Evolutionary conservation across 53 echinoderm and acorn worm species (phyloP).

Genomic region (Temnopleurus reevesii): DNA sequence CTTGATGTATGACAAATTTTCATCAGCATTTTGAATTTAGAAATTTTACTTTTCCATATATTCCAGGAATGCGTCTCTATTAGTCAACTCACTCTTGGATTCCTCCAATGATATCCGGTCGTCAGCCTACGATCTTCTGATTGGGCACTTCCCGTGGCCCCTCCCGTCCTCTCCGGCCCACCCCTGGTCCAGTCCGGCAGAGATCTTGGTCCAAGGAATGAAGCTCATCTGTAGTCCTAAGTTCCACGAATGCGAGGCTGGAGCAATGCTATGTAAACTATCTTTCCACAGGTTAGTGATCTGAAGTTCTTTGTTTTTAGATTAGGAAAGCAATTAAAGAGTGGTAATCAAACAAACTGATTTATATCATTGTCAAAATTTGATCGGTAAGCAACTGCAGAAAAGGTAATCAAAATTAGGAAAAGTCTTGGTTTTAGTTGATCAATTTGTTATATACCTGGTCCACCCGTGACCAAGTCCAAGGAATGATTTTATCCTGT

Average conservation of each 20-base stretch:
- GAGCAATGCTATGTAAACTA: constrained; percentile 83
- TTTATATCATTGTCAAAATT: too few species aligned
- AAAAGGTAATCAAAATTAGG: too few species aligned
- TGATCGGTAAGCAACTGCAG: too few species aligned
- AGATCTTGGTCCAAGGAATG: constrained; percentile 77
- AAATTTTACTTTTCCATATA: neutral
- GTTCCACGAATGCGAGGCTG: constrained; percentile 86
- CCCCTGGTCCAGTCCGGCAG: constrained; percentile 64
- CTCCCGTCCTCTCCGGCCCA: constrained; percentile 68
- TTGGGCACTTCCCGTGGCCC: constrained; percentile 75
- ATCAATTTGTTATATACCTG: too few species aligned
- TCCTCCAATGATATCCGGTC: constrained; percentile 87
- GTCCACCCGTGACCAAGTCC: too few species aligned
- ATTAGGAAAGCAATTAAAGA: too few species aligned
- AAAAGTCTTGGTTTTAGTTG: too few species aligned
- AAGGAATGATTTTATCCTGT: too few species aligned
- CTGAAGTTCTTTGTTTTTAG: too few species aligned
- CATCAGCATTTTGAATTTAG: too few species aligned
- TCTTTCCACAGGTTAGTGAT: constrained; percentile 78
- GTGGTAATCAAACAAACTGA: too few species aligned
- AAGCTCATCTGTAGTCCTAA: constrained; percentile 89
- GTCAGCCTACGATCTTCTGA: constrained; percentile 69
- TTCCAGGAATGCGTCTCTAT: constrained; percentile 75
- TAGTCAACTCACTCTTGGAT: constrained; percentile 79
- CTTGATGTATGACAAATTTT: too few species aligned